phyloP scores from a whole-genome alignment of 2,888 invertebrate genomes.

The Microplitis manilae region DNA sequence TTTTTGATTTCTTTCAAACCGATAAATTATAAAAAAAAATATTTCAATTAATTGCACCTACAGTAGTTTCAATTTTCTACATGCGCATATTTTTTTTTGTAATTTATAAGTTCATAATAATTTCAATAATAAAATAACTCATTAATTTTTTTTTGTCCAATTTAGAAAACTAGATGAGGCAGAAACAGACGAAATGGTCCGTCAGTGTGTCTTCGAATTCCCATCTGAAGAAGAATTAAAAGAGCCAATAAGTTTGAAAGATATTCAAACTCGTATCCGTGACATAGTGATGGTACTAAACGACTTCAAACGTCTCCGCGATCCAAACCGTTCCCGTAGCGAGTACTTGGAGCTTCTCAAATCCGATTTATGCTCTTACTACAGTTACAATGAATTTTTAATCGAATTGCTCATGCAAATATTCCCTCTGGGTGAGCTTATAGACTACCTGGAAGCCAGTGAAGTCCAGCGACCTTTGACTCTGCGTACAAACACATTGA shows the following conservation, averaged over 20 bases:
- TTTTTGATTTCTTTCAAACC: no score
- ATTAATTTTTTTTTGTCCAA: slow-evolving; percentile 24
- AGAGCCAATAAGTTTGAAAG: slow-evolving; percentile 80
- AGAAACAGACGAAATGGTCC: slow-evolving; percentile 86
- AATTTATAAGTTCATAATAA: no score
- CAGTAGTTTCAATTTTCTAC: no score
- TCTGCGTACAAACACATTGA: slow-evolving; percentile 95
- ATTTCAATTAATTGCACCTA: no score
- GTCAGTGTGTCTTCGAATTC: slow-evolving; percentile 84
- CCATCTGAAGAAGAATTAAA: slow-evolving; percentile 85
- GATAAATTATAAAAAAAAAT: no score
- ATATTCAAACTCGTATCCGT: slow-evolving; percentile 90
- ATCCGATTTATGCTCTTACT: slow-evolving; percentile 92
- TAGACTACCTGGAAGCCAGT: slow-evolving; percentile 96
- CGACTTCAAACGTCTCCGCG: slow-evolving; percentile 83
- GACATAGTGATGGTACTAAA: slow-evolving; percentile 86
- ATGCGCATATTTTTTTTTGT: no score
- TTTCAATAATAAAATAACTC: slow-evolving; percentile 11
- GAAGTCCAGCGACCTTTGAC: slow-evolving; percentile 96
- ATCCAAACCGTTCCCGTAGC: slow-evolving; percentile 79
- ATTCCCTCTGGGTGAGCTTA: slow-evolving; percentile 87
- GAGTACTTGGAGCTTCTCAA: slow-evolving; percentile 88
- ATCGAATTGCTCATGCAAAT: slow-evolving; percentile 94
- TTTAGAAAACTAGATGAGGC: slow-evolving; percentile 81
- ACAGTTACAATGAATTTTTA: slow-evolving; percentile 96